Evolutionary conservation across 1,140 invertebrate species (phyloP), one percentile per base, ranked within the genome.

Genomic region (Camponotus floridanus): DNA sequence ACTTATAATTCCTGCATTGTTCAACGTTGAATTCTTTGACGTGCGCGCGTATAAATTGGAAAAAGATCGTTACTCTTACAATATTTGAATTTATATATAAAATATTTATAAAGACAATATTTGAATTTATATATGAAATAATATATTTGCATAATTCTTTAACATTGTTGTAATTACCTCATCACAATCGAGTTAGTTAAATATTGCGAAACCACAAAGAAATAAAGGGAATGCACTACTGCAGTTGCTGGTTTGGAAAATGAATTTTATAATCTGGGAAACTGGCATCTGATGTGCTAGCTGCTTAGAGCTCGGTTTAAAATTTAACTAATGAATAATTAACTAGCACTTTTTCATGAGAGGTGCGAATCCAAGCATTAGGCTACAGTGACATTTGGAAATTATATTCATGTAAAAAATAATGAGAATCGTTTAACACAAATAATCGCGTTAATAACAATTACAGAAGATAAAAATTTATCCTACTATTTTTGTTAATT

Each of bases 231-330:
- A 70, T 33, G 55, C 36, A 73, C 6, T 57, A 26, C 26, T 13
- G 67, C 3, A 9, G 39, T 61, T 18, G 48, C 55, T 33, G 79
- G 18, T 74, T 83, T 61, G 68, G 55, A 83, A 83, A 83, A 62
- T 83, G 57, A 83, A 73, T 74, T 73, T 74, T 83, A 74, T 83
- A 83, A 83, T 83, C 79, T 83, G 79, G 79, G 79, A 83, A 83
- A 83, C 51, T 26, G 68, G 71, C 79, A 74, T 73, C 79, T 83
- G 79, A 70, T 36, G 67, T 81, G 31, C n/a, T 39, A 18, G 67
- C 33, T 68, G 68, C 68, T 83, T 61, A 45, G n/a, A 74, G 79
- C 79, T 36, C 55, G 18, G 39, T 74, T 74, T 61, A 83, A 83
- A 74, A 83, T 83, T 83, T 83, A 74, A 74, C 68, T 83, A 83